Percentiles rank a stretch among this genome's conserved stretches.
These are phyloP conservation scores for Atta colombica DNA, from an alignment of 1,140 invertebrate species.

Conservation along the genomic window DNA sequence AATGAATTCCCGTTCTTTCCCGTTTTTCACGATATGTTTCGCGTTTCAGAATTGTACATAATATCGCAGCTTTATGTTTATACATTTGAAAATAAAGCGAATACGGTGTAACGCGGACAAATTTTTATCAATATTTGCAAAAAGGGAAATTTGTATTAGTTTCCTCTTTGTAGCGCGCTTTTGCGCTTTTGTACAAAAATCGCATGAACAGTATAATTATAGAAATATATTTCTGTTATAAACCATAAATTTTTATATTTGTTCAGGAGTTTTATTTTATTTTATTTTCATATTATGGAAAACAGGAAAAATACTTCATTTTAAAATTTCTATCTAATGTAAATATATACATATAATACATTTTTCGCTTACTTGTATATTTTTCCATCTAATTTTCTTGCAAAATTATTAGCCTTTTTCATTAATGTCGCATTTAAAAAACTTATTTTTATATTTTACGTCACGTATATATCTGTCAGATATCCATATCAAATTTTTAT, in stretches of 20 bases:
- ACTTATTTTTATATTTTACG: neutral
- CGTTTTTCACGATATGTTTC: neutral
- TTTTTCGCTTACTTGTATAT: neutral
- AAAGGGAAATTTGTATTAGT: neutral
- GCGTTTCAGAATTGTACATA: neutral
- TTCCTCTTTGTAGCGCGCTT: neutral
- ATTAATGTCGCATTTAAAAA: neutral
- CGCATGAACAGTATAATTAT: constrained; percentile 19
- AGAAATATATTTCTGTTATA: neutral
- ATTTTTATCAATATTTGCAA: neutral
- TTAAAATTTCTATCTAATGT: neutral
- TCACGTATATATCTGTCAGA: neutral
- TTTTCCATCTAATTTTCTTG: neutral
- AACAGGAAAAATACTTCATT: neutral
- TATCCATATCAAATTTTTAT: neutral
- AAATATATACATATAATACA: neutral
- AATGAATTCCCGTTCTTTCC: neutral
- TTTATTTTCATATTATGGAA: neutral
- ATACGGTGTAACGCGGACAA: neutral
- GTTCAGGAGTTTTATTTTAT: neutral
- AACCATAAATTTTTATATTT: neutral
- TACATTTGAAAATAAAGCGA: neutral
- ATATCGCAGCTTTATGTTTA: neutral
- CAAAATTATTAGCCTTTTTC: neutral
- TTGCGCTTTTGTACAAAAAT: neutral